Percentiles rank a stretch among this genome's conserved stretches.
phyloP scores from a whole-genome alignment of 2,797 vertebrate species.

The Numenius phaeopus region DNA sequence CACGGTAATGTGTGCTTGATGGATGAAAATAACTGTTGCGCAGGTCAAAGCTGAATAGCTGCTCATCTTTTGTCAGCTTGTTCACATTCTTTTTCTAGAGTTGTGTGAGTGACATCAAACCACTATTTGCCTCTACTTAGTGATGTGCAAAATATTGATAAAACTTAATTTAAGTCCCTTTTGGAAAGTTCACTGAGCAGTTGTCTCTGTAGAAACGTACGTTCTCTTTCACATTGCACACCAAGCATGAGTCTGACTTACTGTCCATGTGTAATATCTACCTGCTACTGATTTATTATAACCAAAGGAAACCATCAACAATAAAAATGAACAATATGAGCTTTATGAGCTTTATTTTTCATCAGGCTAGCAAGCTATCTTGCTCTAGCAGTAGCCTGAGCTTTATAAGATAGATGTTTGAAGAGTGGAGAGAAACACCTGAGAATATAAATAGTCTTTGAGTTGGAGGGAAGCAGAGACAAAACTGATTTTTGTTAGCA shows the following conservation, averaged over 20 bases:
- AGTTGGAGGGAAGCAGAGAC: neutral
- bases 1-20: neutral
- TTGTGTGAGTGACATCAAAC: neutral
- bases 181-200: neutral
- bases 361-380: neutral
- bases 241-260: neutral
- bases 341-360: neutral
- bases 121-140: neutral
- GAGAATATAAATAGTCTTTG: neutral
- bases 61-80: neutral
- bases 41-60: neutral
- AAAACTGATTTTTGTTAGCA: neutral
- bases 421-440: neutral
- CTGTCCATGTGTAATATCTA: neutral
- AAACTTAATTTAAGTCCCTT: neutral
- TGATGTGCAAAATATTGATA: neutral
- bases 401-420: neutral
- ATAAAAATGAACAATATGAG: neutral
- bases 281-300: neutral
- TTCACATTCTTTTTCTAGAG: neutral
- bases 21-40: neutral
- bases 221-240: fast-evolving
- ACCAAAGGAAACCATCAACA: neutral
- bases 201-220: neutral
- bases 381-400: neutral